Conservation (phyloP, 2,797 vertebrate genomes). For the Semotilus atromaculatus region DNA sequence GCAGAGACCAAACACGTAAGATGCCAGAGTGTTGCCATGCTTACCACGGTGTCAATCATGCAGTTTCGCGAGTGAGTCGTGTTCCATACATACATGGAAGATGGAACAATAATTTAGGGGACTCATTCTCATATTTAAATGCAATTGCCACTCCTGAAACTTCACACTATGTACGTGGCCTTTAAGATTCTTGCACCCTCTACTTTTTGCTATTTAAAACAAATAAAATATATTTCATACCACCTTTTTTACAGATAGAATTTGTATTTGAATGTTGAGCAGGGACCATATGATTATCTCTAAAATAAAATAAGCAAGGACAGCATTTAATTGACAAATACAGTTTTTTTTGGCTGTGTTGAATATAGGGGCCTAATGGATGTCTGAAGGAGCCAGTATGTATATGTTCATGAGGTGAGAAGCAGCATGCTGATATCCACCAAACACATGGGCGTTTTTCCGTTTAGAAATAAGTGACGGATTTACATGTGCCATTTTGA, state of each 20-base stretch:
- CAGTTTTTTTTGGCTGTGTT: background rate
- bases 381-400: background rate
- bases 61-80: background rate
- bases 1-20: background rate
- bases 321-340: background rate
- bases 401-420: slow-evolving; percentile 11
- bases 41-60: background rate
- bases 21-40: fast-evolving
- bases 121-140: background rate
- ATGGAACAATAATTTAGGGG: background rate
- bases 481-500: background rate
- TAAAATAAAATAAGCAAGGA: background rate
- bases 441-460: background rate
- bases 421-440: background rate
- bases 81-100: background rate
- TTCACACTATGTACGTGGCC: background rate
- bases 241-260: background rate
- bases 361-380: background rate
- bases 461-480: background rate
- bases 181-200: background rate
- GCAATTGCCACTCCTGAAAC: background rate
- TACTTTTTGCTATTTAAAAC: background rate
- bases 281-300: background rate
- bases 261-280: background rate
- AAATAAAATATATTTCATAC: background rate